Conservation (phyloP, 2,113 vertebrate genomes). For the Cheilinus undulatus region DNA sequence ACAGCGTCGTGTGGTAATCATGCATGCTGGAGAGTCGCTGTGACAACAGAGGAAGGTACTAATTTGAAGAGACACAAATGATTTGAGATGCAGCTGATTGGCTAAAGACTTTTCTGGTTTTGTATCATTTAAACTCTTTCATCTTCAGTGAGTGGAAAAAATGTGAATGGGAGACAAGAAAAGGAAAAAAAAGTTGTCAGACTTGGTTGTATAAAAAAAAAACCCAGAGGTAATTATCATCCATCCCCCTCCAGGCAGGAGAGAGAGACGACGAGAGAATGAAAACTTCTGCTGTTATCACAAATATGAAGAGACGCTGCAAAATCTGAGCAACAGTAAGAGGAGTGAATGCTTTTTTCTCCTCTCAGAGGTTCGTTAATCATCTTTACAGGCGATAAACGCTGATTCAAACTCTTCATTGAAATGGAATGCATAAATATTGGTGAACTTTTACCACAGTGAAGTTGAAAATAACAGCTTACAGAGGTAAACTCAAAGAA, state of each 20-base stretch:
- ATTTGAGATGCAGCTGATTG: constrained; percentile 43
- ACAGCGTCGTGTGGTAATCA: constrained; percentile 2
- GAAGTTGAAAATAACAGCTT: no score
- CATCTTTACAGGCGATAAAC: background rate
- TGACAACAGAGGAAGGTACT: constrained; percentile 17
- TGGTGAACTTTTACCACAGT: background rate
- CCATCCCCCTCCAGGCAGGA: background rate
- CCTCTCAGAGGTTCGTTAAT: constrained; percentile 24
- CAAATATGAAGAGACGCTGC: background rate
- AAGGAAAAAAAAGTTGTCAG: background rate
- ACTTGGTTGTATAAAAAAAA: constrained; percentile 24
- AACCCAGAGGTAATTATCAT: constrained; percentile 31
- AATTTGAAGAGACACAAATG: constrained; percentile 20
- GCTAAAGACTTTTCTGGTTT: constrained; percentile 21
- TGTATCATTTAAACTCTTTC: background rate
- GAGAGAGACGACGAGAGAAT: background rate
- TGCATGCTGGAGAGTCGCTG: background rate
- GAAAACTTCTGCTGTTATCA: background rate
- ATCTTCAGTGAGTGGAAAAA: constrained; percentile 8
- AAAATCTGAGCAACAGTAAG: background rate
- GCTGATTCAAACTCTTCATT: constrained; percentile 12
- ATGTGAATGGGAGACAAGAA: background rate
- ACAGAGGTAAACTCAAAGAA: no score
- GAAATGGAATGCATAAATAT: background rate
- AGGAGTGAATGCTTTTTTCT: constrained; percentile 15